These are phyloP conservation scores for Linnaemya tessellans DNA, from an alignment of 2,888 invertebrate species.

Conservation along the genomic window DNA sequence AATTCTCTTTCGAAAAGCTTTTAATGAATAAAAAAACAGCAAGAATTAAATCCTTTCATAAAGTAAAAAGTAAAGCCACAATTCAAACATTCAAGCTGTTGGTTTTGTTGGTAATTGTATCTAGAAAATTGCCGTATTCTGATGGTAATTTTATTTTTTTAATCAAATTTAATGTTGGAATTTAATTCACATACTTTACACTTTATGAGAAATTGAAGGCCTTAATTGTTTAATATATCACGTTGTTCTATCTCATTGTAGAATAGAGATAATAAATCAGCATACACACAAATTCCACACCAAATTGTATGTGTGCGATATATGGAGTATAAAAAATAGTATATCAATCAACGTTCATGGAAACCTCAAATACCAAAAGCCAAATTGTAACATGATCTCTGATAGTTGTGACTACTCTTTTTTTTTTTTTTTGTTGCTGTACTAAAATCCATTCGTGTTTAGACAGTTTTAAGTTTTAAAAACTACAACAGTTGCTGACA, in stretches of 20 bases:
- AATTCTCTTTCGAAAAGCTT: neutral
- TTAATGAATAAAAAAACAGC: neutral
- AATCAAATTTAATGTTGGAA: neutral
- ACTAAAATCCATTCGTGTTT: neutral
- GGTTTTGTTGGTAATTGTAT: neutral
- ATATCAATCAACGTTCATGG: slow-evolving; percentile 6
- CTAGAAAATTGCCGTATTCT: slow-evolving; percentile 19
- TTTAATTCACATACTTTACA: neutral
- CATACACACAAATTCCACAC: neutral
- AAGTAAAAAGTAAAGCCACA: neutral
- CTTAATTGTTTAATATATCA: slow-evolving; percentile 5
- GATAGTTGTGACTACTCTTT: neutral
- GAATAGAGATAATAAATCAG: slow-evolving; percentile 4
- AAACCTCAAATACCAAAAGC: slow-evolving; percentile 40
- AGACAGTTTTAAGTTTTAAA: neutral
- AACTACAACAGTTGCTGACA: neutral
- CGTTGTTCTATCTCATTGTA: neutral
- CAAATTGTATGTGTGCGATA: neutral
- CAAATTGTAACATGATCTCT: slow-evolving; percentile 33
- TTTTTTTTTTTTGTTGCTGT: neutral
- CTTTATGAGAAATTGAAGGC: neutral
- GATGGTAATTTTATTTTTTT: neutral
- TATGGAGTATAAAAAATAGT: slow-evolving; percentile 4
- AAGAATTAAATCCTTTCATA: neutral
- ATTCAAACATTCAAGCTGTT: neutral